phyloP scores from a whole-genome alignment of 1,140 invertebrate species.

The Aricia agestis region DNA sequence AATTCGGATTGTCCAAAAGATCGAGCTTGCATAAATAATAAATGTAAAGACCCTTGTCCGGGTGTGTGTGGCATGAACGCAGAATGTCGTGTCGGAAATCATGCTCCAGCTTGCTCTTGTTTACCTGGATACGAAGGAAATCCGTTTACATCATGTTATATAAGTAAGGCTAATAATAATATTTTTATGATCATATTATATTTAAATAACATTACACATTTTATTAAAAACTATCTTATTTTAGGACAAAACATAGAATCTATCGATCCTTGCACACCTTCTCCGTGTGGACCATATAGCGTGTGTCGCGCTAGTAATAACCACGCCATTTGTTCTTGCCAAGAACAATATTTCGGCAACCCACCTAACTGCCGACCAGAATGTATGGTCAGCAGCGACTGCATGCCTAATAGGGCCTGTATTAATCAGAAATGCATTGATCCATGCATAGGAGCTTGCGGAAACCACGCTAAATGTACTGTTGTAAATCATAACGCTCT shows the following conservation, averaged over 20 bases:
- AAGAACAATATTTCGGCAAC: conserved; percentile 80
- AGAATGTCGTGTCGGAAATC: conserved; percentile 82
- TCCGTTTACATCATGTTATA: conserved; percentile 80
- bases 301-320: conserved; percentile 80
- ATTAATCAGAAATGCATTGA: conserved; percentile 85
- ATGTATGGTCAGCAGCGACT: conserved; percentile 86
- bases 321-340: conserved; percentile 84
- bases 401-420: conserved; percentile 82
- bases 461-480: conserved; percentile 83
- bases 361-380: conserved; percentile 85
- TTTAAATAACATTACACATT: neutral
- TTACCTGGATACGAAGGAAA: conserved; percentile 82
- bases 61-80: conserved; percentile 81
- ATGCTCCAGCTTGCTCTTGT: conserved; percentile 83
- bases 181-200: neutral
- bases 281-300: conserved; percentile 84
- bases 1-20: conserved; percentile 81
- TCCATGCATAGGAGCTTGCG: conserved; percentile 86
- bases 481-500: conserved; percentile 87
- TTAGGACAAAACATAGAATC: conserved; percentile 68
- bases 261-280: conserved; percentile 80
- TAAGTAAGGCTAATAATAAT: conserved; percentile 45
- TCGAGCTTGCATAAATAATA: conserved; percentile 80
- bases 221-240: conserved; percentile 31
- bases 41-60: conserved; percentile 81